Conservation (phyloP, 2,888 invertebrate genomes). For the Halictus quadricinctus region DNA sequence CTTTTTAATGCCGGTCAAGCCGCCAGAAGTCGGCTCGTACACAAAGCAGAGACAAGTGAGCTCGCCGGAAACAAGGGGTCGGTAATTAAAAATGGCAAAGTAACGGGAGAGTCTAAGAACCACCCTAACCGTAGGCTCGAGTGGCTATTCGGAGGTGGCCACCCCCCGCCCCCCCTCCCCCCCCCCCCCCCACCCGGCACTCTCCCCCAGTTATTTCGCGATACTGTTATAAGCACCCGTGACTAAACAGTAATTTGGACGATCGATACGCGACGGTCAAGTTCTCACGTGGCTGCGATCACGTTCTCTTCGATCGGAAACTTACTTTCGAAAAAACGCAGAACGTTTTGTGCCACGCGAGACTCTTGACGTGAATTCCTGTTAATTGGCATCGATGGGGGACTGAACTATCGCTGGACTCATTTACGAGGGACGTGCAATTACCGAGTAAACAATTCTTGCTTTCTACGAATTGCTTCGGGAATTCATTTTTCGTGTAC, state of each 20-base stretch:
- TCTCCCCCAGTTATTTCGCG: neutral
- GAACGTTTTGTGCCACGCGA: neutral
- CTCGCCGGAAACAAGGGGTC: conserved; percentile 62
- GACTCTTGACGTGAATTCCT: neutral
- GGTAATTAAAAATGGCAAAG: conserved; percentile 73
- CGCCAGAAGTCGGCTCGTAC: conserved; percentile 55
- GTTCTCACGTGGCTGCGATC: conserved; percentile 46
- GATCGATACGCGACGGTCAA: conserved; percentile 65
- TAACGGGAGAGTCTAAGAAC: conserved; percentile 64
- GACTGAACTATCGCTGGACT: neutral
- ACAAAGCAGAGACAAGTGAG: conserved; percentile 67
- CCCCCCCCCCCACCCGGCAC: neutral
- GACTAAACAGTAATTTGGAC: conserved; percentile 41
- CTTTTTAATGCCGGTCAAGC: conserved; percentile 70
- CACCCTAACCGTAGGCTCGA: conserved; percentile 27
- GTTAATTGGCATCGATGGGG: neutral
- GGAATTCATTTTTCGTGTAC: neutral
- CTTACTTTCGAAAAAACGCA: conserved; percentile 16
- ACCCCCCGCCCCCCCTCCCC: neutral
- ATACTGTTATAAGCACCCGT: conserved; percentile 29
- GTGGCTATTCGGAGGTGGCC: conserved; percentile 43
- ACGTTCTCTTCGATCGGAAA: conserved; percentile 11
- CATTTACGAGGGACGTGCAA: neutral
- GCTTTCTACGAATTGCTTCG: neutral
- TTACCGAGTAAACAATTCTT: neutral